Evolutionary conservation across 2,797 vertebrate genomes (phyloP).

Genomic region (Australoheros facetus): DNA sequence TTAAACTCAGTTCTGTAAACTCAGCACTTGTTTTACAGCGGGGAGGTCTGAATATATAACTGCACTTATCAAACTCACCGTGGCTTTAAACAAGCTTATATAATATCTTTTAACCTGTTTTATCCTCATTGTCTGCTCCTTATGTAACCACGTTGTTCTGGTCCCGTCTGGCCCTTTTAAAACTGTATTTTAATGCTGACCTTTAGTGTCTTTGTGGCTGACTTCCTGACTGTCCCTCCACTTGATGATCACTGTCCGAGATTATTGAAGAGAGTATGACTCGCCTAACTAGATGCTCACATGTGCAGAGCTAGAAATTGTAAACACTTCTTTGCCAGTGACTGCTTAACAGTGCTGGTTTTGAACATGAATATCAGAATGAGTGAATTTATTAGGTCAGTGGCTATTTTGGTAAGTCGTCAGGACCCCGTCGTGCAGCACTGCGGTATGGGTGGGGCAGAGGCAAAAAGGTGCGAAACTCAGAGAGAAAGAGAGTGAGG

Average conservation of each 20-base stretch:
- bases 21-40: background rate
- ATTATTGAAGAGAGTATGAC: background rate
- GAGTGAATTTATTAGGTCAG: slow-evolving; percentile 63
- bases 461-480: slow-evolving; percentile 71
- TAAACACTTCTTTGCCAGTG: background rate
- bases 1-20: slow-evolving; percentile 4
- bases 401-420: slow-evolving; percentile 66
- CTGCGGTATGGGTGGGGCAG: slow-evolving; percentile 80
- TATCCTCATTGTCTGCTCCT: slow-evolving; percentile 10
- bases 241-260: background rate
- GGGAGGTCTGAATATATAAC: slow-evolving; percentile 8
- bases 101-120: slow-evolving; percentile 17
- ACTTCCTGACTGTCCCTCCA: background rate
- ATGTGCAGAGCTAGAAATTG: background rate
- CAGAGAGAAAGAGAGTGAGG: slow-evolving; percentile 19
- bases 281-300: background rate
- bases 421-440: slow-evolving; percentile 77
- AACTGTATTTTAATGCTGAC: background rate
- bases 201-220: background rate
- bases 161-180: background rate
- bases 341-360: slow-evolving; percentile 1
- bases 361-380: slow-evolving; percentile 18
- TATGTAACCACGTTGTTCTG: slow-evolving; percentile 18
- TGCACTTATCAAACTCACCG: background rate
- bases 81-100: slow-evolving; percentile 22